phyloP scores from a whole-genome alignment of 2,888 invertebrate species.

The Electrophaes corylata region DNA sequence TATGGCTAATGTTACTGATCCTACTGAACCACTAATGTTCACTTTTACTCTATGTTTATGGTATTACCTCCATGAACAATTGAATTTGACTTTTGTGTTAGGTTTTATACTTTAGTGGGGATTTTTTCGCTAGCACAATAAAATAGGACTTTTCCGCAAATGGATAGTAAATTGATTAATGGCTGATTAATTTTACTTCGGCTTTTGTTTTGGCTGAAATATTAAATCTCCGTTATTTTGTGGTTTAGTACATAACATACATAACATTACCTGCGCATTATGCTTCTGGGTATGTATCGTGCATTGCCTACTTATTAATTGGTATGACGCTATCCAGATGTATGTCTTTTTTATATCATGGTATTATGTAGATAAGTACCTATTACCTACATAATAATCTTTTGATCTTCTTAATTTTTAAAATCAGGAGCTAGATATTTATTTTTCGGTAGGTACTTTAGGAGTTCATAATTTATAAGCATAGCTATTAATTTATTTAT shows the following conservation, averaged over 20 bases:
- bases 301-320: constrained; percentile 5
- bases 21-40: constrained; percentile 36
- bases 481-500: no score
- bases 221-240: neutral
- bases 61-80: neutral
- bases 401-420: no score
- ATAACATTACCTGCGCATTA: neutral
- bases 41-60: constrained; percentile 23
- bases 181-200: constrained; percentile 53
- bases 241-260: neutral
- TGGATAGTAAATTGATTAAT: no score
- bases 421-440: neutral
- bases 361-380: no score
- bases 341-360: neutral
- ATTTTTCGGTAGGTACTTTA: neutral
- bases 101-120: no score
- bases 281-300: neutral
- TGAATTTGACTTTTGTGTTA: no score
- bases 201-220: constrained; percentile 60
- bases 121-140: no score
- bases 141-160: no score
- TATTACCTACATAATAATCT: no score
- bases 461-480: no score
- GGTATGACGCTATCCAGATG: constrained; percentile 28
- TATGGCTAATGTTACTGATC: neutral